A percentile compares a stretch with the other conserved stretches of the same genome.
Conservation (phyloP, 1,140 invertebrate species). For the Lordiphosa stackelbergi region DNA sequence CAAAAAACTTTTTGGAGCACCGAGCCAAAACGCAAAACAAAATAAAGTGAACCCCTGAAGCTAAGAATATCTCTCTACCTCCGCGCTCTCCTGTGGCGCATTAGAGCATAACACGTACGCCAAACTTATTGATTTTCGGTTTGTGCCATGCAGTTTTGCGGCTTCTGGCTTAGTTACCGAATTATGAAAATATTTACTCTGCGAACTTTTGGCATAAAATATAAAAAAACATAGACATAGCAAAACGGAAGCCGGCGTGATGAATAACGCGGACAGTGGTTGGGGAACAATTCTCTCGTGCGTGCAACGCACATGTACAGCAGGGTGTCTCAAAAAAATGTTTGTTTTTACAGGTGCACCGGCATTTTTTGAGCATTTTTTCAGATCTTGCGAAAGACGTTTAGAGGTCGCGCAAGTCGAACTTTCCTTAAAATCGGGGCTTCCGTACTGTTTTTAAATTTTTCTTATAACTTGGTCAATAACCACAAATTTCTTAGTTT, state of each 20-base stretch:
- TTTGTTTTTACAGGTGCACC: too few relatives aligned
- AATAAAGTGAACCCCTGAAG: slow-evolving; percentile 9
- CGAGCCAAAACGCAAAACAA: slow-evolving; percentile 13
- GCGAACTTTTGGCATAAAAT: background rate
- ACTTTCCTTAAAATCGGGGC: too few relatives aligned
- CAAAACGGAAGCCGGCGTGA: slow-evolving; percentile 47
- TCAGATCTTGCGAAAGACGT: too few relatives aligned
- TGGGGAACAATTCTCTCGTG: slow-evolving; percentile 46
- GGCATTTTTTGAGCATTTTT: too few relatives aligned
- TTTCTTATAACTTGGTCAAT: too few relatives aligned
- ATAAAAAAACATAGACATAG: slow-evolving; percentile 23
- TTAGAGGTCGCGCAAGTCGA: too few relatives aligned
- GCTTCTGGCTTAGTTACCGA: slow-evolving; percentile 69
- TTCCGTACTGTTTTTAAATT: too few relatives aligned
- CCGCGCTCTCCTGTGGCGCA: slow-evolving; percentile 17
- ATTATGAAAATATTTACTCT: slow-evolving; percentile 73
- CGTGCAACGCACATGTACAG: slow-evolving; percentile 31
- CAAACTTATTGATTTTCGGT: slow-evolving; percentile 68
- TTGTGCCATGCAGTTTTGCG: slow-evolving; percentile 57
- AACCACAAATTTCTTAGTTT: too few relatives aligned
- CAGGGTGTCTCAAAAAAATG: too few relatives aligned
- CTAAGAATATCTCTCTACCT: slow-evolving; percentile 9
- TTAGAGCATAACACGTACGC: slow-evolving; percentile 60
- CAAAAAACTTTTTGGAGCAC: slow-evolving; percentile 27
- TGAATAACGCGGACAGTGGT: slow-evolving; percentile 36